Evolutionary conservation across 2,797 vertebrate species (phyloP), one percentile per base, ranked within the genome.

Genomic region (Enteromius argenteus): DNA sequence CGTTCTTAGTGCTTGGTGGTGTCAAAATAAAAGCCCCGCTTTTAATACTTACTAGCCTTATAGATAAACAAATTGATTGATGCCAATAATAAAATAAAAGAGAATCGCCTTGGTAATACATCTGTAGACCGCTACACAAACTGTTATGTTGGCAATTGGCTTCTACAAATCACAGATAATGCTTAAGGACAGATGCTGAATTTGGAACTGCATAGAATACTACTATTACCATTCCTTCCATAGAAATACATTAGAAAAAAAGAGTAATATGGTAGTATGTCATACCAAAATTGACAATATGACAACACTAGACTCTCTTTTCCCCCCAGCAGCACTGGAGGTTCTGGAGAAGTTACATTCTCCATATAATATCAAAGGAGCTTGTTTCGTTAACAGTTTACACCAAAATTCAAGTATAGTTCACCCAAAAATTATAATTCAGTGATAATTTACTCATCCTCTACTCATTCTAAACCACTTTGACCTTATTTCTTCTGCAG

Each of bases 381-480:
- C 14, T 74, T n/a, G 46, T 35, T 53, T 53, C 51, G 17, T 74
- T 56, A 53, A 74, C 72, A 56, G 5, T 32, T 73, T 32, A 75
- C 19, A 71, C 39, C 14, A 32, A 32, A 17, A 8, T 3, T 66
- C 6, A 17, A 10, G 17, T 51, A 53, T 51, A 74, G 27, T 3
- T 74, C 15, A 49, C 9, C 42, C 69, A 19, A 49, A 49, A 32
- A 49, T 30, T 0, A 19, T 7, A 13, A 27, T 6, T 27, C n/a
- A 19, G 21, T 58, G 13, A 76, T n/a, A 2, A 74, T 35, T 32
- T 21, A 32, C 8, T 27, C 6, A 72, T 42, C 6, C 42, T 49
- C 42, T 49, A 19, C 4, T 49, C 8, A 5, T 73, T 49, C 14
- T 19, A 49, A 49, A 73, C 30, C 30, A 7, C 30, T n/a, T 35